Evolutionary conservation across 2,113 vertebrate genomes (phyloP).

Genomic region (Elgaria multicarinata): DNA sequence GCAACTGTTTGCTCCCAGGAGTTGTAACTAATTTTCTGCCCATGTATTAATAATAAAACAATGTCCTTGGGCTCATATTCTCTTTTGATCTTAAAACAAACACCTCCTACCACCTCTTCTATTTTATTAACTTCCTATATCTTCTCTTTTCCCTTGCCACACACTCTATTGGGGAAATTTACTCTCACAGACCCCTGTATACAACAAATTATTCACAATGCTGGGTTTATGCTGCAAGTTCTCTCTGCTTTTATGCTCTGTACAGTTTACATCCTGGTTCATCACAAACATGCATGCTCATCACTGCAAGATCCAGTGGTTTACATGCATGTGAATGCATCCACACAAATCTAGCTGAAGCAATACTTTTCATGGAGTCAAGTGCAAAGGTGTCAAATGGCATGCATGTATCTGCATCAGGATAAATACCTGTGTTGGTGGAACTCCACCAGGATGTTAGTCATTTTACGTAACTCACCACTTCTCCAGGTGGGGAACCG

Average conservation of each 20-base stretch:
- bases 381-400: not conserved
- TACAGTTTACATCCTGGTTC: too few relatives aligned
- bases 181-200: not conserved
- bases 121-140: not conserved
- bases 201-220: too few relatives aligned
- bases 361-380: not conserved
- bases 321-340: not conserved
- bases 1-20: too few relatives aligned
- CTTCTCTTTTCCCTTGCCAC: not conserved
- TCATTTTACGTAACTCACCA: too few relatives aligned
- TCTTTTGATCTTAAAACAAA: not conserved
- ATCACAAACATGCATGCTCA: not conserved
- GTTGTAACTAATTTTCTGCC: not conserved
- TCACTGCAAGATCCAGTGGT: not conserved
- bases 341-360: not conserved
- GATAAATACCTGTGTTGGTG: not conserved
- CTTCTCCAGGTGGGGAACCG: not conserved
- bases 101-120: not conserved
- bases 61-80: not conserved
- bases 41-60: not conserved
- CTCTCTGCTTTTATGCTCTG: too few relatives aligned
- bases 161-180: not conserved
- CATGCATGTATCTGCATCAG: not conserved
- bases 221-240: too few relatives aligned
- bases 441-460: not conserved